Evolutionary conservation across 2,888 invertebrate genomes (phyloP).

Genomic region (Magallana nippona): DNA sequence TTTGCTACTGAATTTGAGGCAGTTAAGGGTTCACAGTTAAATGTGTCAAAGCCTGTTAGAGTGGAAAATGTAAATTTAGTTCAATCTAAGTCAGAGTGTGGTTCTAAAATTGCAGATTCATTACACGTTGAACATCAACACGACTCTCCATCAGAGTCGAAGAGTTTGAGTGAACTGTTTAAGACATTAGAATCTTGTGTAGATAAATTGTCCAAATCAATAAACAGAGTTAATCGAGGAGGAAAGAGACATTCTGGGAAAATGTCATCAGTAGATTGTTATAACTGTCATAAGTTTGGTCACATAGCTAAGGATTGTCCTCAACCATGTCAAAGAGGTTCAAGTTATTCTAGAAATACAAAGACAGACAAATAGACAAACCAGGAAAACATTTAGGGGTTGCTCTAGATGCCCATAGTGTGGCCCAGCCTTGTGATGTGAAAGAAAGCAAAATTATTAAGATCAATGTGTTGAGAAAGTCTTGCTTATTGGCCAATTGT

Average conservation of each 20-base stretch:
- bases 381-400: constrained; percentile 15
- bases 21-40: constrained; percentile 4
- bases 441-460: not conserved
- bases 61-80: not conserved
- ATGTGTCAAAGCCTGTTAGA: not conserved
- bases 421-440: not conserved
- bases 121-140: constrained; percentile 3
- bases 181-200: not conserved
- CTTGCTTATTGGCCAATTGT: constrained; percentile 24
- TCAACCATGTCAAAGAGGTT: not conserved
- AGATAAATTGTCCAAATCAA: constrained; percentile 15
- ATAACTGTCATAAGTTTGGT: not conserved
- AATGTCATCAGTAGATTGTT: constrained; percentile 10
- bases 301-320: constrained; percentile 5
- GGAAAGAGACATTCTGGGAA: constrained; percentile 8
- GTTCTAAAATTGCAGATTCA: not conserved
- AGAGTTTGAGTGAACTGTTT: constrained; percentile 19
- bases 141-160: not conserved
- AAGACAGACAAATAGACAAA: not conserved
- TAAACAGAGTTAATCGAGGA: not conserved
- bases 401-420: constrained; percentile 19
- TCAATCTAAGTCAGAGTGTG: constrained; percentile 2
- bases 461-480: constrained; percentile 16
- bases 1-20: constrained; percentile 41
- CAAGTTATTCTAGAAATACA: not conserved